These are phyloP conservation scores for Rotaria macrura DNA, from an alignment of 2,888 invertebrate genomes.

Conservation along the genomic window DNA sequence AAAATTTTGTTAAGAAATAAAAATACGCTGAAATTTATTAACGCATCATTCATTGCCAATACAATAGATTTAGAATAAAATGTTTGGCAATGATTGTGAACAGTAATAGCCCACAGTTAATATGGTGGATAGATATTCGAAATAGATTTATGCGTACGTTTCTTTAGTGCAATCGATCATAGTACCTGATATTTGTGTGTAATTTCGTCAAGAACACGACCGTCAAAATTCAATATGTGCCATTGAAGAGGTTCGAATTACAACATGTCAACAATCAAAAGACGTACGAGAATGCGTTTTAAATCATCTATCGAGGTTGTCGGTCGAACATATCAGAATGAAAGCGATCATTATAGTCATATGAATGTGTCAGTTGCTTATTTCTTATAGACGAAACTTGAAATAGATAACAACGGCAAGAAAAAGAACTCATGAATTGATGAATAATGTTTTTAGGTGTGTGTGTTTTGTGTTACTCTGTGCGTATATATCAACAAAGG, in stretches of 20 bases:
- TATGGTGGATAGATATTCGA: neutral
- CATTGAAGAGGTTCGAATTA: neutral
- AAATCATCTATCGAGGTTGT: neutral
- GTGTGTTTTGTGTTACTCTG: too few species aligned
- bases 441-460: too few species aligned
- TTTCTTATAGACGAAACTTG: too few species aligned
- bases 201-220: neutral
- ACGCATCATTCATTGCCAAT: too few species aligned
- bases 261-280: neutral
- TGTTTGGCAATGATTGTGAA: neutral
- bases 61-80: neutral
- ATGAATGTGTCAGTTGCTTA: neutral
- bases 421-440: too few species aligned
- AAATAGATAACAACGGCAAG: too few species aligned
- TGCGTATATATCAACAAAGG: too few species aligned
- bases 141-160: too few species aligned
- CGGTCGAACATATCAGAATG: neutral
- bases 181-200: neutral
- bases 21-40: too few species aligned
- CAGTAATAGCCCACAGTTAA: neutral
- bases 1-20: too few species aligned
- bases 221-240: neutral
- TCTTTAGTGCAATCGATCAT: neutral
- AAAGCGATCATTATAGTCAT: too few species aligned
- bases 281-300: neutral